Percentiles rank a stretch among this genome's conserved stretches.
Conservation (phyloP, 2,113 vertebrate species). For the Pseudolaguvia tuberculata region DNA sequence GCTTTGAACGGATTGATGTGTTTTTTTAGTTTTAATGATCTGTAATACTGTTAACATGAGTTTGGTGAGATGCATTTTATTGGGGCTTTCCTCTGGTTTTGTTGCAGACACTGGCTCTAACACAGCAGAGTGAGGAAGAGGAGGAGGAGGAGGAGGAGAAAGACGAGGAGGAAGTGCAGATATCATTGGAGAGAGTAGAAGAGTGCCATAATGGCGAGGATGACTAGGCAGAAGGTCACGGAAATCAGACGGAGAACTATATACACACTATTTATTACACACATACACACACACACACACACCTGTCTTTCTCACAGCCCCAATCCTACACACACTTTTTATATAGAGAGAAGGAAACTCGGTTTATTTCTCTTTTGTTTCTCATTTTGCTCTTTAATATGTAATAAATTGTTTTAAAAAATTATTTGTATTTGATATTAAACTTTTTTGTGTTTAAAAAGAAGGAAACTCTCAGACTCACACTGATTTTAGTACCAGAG, state of each 20-base stretch:
- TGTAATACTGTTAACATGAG: background rate
- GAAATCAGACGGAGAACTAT: conserved; percentile 70
- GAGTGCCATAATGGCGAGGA: conserved; percentile 55
- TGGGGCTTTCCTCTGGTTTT: background rate
- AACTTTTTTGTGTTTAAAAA: background rate
- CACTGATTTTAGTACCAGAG: background rate
- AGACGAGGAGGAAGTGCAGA: background rate
- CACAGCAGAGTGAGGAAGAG: conserved; percentile 71
- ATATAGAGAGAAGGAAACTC: conserved; percentile 35
- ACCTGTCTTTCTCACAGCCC: conserved; percentile 40
- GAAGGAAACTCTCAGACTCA: background rate
- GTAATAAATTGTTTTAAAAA: conserved; percentile 50
- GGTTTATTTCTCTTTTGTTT: conserved; percentile 23
- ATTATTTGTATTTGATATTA: background rate
- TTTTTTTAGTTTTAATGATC: too few relatives aligned
- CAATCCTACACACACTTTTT: conserved; percentile 39
- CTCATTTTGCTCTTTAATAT: conserved; percentile 35
- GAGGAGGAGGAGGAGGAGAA: background rate
- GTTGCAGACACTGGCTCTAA: conserved; percentile 81
- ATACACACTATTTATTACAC: conserved; percentile 78
- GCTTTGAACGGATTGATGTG: too few relatives aligned
- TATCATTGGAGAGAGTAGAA: background rate
- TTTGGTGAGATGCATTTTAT: too few relatives aligned
- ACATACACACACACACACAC: conserved; percentile 55
- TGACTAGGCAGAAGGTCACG: conserved; percentile 53